A percentile compares a stretch with the other conserved stretches of the same genome.
Evolutionary conservation across 2,113 vertebrate species (phyloP).

Genomic region (Engystomops pustulosus): DNA sequence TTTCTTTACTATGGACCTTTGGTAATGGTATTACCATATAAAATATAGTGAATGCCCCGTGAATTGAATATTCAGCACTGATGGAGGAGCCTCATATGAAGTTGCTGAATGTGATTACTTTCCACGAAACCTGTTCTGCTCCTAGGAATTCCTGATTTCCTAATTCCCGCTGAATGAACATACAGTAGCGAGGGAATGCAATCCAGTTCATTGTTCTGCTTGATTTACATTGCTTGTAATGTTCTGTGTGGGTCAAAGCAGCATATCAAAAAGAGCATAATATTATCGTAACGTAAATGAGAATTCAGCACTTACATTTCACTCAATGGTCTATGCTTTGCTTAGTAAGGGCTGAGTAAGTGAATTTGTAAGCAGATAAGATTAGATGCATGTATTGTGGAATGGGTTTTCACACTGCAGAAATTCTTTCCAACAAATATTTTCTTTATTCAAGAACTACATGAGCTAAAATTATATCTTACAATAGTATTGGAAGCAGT

Average conservation of each 20-base stretch:
- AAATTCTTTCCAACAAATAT: too few relatives aligned
- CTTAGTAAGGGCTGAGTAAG: neutral
- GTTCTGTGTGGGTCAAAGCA: constrained; percentile 27
- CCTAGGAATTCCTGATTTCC: constrained; percentile 5
- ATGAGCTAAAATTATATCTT: too few relatives aligned
- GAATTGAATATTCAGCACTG: neutral
- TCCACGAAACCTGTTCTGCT: neutral
- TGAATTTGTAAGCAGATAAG: neutral
- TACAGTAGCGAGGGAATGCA: neutral
- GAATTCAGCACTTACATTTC: constrained; percentile 15
- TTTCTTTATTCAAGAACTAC: too few relatives aligned
- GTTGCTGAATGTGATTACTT: neutral
- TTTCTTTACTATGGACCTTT: neutral
- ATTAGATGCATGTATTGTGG: neutral
- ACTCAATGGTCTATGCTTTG: neutral
- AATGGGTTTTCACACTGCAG: neutral
- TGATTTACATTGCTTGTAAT: constrained; percentile 33
- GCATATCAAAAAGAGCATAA: neutral
- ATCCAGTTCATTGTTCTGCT: constrained; percentile 6
- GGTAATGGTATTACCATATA: neutral
- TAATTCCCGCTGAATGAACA: neutral
- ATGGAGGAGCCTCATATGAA: neutral
- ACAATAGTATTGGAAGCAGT: too few relatives aligned
- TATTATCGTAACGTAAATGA: constrained; percentile 18
- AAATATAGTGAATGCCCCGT: neutral